phyloP scores from a whole-genome alignment of 2,888 invertebrate species.

The Pachymerium ferrugineum region DNA sequence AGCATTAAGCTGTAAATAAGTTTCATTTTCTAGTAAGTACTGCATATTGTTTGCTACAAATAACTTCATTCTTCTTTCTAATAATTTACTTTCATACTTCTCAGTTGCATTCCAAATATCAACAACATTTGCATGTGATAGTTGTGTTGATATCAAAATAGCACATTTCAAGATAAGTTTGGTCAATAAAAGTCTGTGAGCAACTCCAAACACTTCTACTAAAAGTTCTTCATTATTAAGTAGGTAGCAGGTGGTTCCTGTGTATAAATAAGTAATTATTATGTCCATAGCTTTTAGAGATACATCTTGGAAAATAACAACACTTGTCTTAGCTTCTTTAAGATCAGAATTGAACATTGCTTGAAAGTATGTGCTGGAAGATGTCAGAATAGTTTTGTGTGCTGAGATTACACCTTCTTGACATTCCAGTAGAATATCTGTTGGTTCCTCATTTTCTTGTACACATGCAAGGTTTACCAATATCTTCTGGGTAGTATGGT shows the following conservation, averaged over 20 bases:
- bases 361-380: too few species aligned
- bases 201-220: neutral
- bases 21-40: neutral
- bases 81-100: neutral
- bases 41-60: neutral
- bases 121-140: neutral
- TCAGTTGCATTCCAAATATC: neutral
- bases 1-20: neutral
- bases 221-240: too few species aligned
- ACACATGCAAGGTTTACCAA: too few species aligned
- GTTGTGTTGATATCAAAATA: neutral
- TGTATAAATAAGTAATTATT: neutral
- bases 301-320: neutral
- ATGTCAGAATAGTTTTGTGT: too few species aligned
- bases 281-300: neutral
- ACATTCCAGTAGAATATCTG: too few species aligned
- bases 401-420: too few species aligned
- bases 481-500: too few species aligned
- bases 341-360: too few species aligned
- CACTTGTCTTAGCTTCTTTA: neutral
- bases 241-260: too few species aligned
- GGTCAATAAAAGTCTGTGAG: neutral
- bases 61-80: neutral
- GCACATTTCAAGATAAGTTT: neutral
- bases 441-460: too few species aligned